A percentile compares a stretch with the other conserved stretches of the same genome.
Conservation (phyloP, 2,888 invertebrate species). For the Rotaria magnacalcarata region DNA sequence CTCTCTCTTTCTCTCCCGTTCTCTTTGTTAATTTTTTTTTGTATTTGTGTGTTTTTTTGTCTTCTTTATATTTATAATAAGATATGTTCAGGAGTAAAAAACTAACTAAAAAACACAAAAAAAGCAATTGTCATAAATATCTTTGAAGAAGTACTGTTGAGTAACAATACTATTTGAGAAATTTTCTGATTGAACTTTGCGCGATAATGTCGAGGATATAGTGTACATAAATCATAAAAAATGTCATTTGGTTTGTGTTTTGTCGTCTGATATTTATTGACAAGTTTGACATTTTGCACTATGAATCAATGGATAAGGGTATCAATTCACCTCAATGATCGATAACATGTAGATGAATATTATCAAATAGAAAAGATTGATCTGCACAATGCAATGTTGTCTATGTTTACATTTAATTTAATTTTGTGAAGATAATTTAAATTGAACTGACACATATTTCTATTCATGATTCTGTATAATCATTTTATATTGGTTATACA, state of each 20-base stretch:
- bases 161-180: no score
- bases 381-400: no score
- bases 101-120: background rate
- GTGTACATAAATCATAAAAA: background rate
- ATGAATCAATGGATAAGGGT: background rate
- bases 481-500: no score
- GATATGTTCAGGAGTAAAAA: background rate
- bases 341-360: background rate
- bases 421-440: no score
- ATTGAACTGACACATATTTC: no score
- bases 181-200: background rate
- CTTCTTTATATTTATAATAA: conserved; percentile 22
- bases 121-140: background rate
- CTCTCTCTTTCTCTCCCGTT: background rate
- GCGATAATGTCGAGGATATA: background rate
- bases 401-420: no score
- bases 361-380: no score
- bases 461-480: no score
- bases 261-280: background rate
- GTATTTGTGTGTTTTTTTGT: background rate
- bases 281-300: background rate
- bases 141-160: background rate
- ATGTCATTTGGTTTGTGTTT: background rate
- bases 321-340: background rate
- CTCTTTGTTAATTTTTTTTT: background rate